phyloP scores from a whole-genome alignment of 2,113 vertebrate species.

The Candoia aspera region DNA sequence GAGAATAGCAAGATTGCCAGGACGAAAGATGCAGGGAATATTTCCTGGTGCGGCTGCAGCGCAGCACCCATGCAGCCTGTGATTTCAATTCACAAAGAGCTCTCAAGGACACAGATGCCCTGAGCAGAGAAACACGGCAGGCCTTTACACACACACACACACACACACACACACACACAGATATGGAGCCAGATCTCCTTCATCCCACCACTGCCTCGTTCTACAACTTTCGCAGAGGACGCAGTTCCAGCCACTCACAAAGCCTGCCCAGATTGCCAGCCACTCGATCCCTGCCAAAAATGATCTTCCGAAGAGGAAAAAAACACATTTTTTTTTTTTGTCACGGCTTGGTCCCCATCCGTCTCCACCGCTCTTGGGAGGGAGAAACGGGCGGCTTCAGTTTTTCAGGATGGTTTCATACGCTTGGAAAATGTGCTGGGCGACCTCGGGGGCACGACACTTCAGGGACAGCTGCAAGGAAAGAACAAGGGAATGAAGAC shows the following conservation, averaged over 20 bases:
- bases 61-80: rapidly evolving
- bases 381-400: slow-evolving; percentile 68
- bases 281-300: background rate
- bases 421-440: slow-evolving; percentile 89
- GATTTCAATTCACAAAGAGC: background rate
- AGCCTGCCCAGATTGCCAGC: background rate
- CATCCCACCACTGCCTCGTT: rapidly evolving
- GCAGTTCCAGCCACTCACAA: background rate
- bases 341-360: background rate
- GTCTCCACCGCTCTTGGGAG: background rate
- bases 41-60: background rate
- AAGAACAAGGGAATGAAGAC: slow-evolving; percentile 30
- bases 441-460: slow-evolving; percentile 91
- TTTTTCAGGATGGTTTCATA: slow-evolving; percentile 93
- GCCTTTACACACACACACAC: background rate
- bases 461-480: slow-evolving; percentile 86
- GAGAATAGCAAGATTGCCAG: background rate
- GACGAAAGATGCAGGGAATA: background rate
- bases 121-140: background rate
- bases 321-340: too few species aligned
- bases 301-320: slow-evolving; percentile 36
- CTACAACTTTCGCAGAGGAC: rapidly evolving
- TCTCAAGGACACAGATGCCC: background rate
- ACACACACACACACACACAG: slow-evolving; percentile 6
- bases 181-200: background rate